Percentiles rank a stretch among this genome's conserved stretches.
phyloP scores from a whole-genome alignment of 2,888 invertebrate genomes.

The Limnephilus lunatus region DNA sequence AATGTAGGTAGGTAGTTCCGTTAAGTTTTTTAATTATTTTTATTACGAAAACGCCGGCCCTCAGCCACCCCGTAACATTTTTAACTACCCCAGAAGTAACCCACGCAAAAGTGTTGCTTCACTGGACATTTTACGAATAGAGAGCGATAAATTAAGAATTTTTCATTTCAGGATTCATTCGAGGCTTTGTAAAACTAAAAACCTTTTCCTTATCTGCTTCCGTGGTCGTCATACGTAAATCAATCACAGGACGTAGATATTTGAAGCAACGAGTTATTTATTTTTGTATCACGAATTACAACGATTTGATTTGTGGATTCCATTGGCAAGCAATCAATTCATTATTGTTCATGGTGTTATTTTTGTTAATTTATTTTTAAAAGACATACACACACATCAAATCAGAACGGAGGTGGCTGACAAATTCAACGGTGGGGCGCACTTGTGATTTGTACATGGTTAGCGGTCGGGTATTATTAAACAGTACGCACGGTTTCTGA shows the following conservation, averaged over 20 bases:
- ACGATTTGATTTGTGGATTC: neutral
- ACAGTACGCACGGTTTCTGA: too few species aligned
- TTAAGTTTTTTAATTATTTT: neutral
- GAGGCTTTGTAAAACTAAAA: neutral
- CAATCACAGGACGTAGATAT: neutral
- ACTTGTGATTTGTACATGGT: too few species aligned
- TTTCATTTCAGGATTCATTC: neutral
- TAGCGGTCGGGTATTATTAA: too few species aligned
- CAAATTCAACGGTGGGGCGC: too few species aligned
- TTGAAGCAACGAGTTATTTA: neutral
- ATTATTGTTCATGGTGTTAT: neutral
- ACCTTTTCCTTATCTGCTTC: neutral
- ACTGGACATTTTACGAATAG: neutral
- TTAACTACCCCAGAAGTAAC: too few species aligned
- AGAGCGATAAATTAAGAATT: neutral
- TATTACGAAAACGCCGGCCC: neutral
- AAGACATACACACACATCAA: neutral
- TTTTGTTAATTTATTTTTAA: neutral
- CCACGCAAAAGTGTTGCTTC: neutral
- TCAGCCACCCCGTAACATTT: neutral
- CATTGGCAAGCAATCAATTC: too few species aligned
- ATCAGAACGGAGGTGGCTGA: too few species aligned
- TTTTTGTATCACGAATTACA: neutral
- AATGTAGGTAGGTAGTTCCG: too few species aligned
- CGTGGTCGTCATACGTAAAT: neutral